phyloP scores from a whole-genome alignment of 1,140 invertebrate genomes.

The Charaxes varanes region DNA sequence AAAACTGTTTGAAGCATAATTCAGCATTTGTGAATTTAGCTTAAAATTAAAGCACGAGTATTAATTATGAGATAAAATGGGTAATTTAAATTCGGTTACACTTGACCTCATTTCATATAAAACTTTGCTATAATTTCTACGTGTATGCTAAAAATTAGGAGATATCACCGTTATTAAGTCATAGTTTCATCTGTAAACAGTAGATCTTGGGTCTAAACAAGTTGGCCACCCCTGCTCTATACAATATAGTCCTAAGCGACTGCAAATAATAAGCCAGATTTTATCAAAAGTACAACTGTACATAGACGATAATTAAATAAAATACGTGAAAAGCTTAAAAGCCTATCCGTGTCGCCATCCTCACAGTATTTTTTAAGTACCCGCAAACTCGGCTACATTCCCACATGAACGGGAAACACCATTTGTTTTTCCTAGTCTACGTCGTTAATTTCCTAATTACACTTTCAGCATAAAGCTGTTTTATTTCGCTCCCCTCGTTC shows the following conservation, averaged over 20 bases:
- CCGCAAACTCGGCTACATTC: conserved; percentile 37
- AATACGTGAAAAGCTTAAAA: conserved; percentile 12
- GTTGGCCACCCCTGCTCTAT: too few species aligned
- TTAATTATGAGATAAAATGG: too few species aligned
- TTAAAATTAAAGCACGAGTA: conserved; percentile 1
- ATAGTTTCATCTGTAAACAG: too few species aligned
- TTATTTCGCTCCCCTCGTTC: conserved; percentile 40
- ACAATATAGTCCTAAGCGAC: too few species aligned
- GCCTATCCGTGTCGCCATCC: conserved; percentile 16
- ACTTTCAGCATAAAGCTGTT: conserved; percentile 62
- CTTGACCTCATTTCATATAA: too few species aligned
- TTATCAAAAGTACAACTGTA: too few species aligned
- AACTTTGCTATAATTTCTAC: too few species aligned
- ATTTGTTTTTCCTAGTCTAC: conserved; percentile 55
- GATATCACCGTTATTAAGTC: too few species aligned
- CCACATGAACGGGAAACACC: conserved; percentile 45
- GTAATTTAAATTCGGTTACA: too few species aligned
- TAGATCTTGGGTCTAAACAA: too few species aligned
- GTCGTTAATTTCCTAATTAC: conserved; percentile 71
- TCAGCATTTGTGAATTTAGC: conserved; percentile 3
- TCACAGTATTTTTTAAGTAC: conserved; percentile 16
- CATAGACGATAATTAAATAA: conserved; percentile 14
- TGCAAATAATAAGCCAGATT: too few species aligned
- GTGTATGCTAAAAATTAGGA: too few species aligned
- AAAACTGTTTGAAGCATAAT: conserved; percentile 4